Evolutionary conservation across 1,140 invertebrate species (phyloP), one percentile per base, ranked within the genome.

Genomic region (Rhizoglyphus robini): DNA sequence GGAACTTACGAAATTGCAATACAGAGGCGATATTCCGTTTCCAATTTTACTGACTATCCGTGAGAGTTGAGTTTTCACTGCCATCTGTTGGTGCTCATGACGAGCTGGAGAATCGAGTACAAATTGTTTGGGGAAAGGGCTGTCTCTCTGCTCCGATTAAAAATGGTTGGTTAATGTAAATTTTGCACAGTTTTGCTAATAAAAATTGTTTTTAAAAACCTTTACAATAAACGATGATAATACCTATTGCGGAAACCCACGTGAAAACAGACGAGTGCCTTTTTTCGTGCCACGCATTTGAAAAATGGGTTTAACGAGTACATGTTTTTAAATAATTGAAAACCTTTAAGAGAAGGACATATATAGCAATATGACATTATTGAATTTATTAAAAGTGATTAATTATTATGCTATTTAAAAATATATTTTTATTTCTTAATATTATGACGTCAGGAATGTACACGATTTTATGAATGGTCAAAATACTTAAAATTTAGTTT

Each of bases 1-100:
- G 66, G 68, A 25, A 72, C 71, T 1, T 72, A 69, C 57, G 70
- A 72, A 38, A 65, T 72, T 34, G 68, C 60, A 30, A 66, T 72
- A 36, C 67, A 65, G 32, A 36, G 66, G 30, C 60, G 66, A 18
- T 72, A 68, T 63, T 46, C 18, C 2, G 69, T 69, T 23, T 32
- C 62, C 29, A 70, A 72, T 20, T 72, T 67, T 67, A 30, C 66
- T 11, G 65, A 72, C 15, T 63, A 68, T 59, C 62, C 67, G 11
- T 68, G 71, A 25, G 27, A 69, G 23, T 49, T 72, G 18, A 66
- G 64, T 20, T 72, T 72, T 47, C 66, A 69, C 4, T 72, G 71
- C 32, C 58, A 69, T 31, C 54, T 72, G 46, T 60, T 71, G 34
- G 64, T 72, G 32, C 36, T 72, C n/a, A 68, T 69, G 13, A 72